Percentiles rank a stretch among this genome's conserved stretches.
phyloP scores from a whole-genome alignment of 2,888 invertebrate species.

The Tetheella fluctuosa region DNA sequence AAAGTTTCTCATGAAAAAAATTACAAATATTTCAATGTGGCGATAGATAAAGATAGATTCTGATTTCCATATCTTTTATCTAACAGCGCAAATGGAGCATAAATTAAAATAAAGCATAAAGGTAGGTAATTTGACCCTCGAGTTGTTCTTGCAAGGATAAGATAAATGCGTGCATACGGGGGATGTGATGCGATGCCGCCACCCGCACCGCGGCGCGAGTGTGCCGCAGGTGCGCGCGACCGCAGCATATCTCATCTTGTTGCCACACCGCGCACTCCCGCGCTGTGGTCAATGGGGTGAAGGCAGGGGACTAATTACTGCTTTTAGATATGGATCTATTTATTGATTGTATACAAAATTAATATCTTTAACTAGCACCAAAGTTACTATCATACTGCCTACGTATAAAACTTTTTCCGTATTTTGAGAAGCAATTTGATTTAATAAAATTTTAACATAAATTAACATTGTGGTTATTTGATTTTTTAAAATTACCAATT shows the following conservation, averaged over 20 bases:
- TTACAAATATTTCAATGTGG: too few species aligned
- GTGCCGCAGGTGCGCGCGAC: conserved; percentile 43
- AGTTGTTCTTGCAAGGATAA: conserved; percentile 44
- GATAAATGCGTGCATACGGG: conserved; percentile 49
- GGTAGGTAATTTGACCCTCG: conserved; percentile 12
- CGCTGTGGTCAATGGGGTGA: not conserved
- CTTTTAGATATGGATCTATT: not conserved
- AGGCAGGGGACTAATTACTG: not conserved
- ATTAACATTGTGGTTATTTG: too few species aligned
- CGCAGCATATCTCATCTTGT: conserved; percentile 36
- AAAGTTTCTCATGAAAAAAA: too few species aligned
- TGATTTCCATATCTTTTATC: not conserved
- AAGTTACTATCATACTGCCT: not conserved
- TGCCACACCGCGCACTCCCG: not conserved
- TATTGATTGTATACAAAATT: too few species aligned
- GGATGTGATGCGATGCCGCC: conserved; percentile 22
- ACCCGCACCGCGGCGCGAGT: conserved; percentile 34
- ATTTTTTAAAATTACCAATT: too few species aligned
- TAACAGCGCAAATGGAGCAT: conserved; percentile 13
- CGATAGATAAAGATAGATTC: too few species aligned
- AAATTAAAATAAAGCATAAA: not conserved
- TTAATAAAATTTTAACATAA: too few species aligned
- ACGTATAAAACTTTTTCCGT: not conserved
- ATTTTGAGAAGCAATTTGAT: conserved; percentile 24
- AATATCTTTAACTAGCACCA: too few species aligned